A percentile compares a stretch with the other conserved stretches of the same genome.
phyloP scores from a whole-genome alignment of 2,888 invertebrate species.

The Chorisops tibialis region DNA sequence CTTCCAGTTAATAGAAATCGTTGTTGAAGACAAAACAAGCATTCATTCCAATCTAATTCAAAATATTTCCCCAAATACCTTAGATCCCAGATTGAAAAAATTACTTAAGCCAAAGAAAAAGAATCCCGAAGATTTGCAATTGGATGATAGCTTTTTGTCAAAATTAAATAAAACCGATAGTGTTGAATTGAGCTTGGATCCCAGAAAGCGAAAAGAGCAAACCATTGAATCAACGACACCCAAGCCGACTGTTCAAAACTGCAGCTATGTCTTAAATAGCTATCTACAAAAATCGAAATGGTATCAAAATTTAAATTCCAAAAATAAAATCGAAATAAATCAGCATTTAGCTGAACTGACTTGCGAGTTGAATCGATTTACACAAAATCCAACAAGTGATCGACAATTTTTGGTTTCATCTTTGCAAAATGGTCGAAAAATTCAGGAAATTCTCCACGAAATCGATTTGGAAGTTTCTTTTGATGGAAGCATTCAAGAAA shows the following conservation, averaged over 20 bases:
- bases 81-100: slow-evolving; percentile 20
- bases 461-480: slow-evolving; percentile 5
- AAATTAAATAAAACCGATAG: background rate
- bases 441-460: background rate
- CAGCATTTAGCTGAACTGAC: slow-evolving; percentile 12
- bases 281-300: slow-evolving; percentile 29
- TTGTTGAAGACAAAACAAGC: slow-evolving; percentile 1
- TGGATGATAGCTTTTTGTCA: background rate
- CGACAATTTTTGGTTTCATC: background rate
- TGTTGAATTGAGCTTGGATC: slow-evolving; percentile 14
- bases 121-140: background rate
- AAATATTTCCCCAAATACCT: background rate
- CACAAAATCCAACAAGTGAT: background rate
- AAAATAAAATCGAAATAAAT: slow-evolving; percentile 27
- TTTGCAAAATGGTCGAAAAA: background rate
- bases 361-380: slow-evolving; percentile 15
- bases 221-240: background rate
- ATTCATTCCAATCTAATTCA: background rate
- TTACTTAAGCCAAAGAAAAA: background rate
- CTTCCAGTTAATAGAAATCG: slow-evolving; percentile 23
- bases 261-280: slow-evolving; percentile 13
- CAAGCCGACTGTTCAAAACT: background rate
- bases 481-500: slow-evolving; percentile 7
- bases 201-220: slow-evolving; percentile 12
- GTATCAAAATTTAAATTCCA: slow-evolving; percentile 29